phyloP scores from a whole-genome alignment of 1,140 invertebrate species.

The Drosophila pachea region DNA sequence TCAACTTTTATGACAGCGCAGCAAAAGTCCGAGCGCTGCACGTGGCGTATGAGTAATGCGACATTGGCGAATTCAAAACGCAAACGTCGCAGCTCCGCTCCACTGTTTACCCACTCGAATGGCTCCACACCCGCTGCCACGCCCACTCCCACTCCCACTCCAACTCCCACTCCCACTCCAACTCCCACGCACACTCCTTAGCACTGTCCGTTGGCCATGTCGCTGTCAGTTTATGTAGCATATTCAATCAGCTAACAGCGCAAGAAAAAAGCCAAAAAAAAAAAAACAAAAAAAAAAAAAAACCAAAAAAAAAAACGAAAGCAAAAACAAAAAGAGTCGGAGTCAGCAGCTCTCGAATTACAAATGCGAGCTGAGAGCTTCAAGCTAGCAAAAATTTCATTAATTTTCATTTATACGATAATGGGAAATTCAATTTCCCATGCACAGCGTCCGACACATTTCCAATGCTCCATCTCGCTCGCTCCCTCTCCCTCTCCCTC shows the following conservation, averaged over 20 bases:
- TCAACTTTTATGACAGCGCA: constrained; percentile 65
- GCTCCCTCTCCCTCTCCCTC: not conserved
- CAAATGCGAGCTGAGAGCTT: constrained; percentile 36
- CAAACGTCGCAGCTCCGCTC: constrained; percentile 25
- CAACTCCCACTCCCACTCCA: not conserved
- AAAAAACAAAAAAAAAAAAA: too few species aligned
- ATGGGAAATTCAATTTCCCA: constrained; percentile 68
- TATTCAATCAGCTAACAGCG: constrained; percentile 54
- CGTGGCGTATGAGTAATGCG: constrained; percentile 62
- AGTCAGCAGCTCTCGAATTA: constrained; percentile 29
- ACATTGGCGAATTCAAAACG: constrained; percentile 36
- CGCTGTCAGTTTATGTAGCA: constrained; percentile 30
- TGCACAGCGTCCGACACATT: constrained; percentile 41
- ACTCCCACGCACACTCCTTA: not conserved
- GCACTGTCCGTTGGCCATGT: constrained; percentile 3
- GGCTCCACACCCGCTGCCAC: not conserved
- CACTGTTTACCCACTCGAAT: constrained; percentile 1
- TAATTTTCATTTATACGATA: constrained; percentile 65
- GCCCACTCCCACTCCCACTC: not conserved
- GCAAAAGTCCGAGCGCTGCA: constrained; percentile 51
- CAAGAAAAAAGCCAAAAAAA: constrained; percentile 13
- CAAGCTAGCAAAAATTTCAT: constrained; percentile 44
- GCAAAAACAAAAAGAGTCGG: not conserved
- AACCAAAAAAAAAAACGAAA: too few species aligned
- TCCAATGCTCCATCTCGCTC: not conserved